A percentile compares a stretch with the other conserved stretches of the same genome.
Conservation (phyloP, 1,140 invertebrate species). For the Oryzaephilus surinamensis region DNA sequence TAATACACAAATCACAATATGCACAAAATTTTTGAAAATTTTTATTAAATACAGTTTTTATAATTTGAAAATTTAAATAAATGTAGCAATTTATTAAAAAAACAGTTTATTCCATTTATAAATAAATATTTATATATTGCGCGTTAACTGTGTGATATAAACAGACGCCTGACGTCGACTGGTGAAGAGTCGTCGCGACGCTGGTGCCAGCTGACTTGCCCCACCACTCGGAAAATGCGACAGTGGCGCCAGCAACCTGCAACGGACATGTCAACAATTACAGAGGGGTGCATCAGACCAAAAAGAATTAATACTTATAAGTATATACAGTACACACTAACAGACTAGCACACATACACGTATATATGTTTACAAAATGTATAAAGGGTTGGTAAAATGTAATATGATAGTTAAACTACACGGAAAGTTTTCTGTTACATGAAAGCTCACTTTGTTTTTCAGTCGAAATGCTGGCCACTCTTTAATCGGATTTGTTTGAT, state of each 20-base stretch:
- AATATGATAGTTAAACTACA: too few species aligned
- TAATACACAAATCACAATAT: background rate
- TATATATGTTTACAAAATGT: too few species aligned
- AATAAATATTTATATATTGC: background rate
- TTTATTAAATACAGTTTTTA: slow-evolving; percentile 5
- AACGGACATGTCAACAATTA: slow-evolving; percentile 31
- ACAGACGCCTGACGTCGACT: slow-evolving; percentile 34
- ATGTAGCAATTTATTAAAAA: too few species aligned
- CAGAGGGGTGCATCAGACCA: slow-evolving; percentile 10
- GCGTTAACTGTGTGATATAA: background rate
- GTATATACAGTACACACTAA: too few species aligned
- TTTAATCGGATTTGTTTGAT: too few species aligned
- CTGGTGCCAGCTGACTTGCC: slow-evolving; percentile 33
- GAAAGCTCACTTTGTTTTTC: too few species aligned
- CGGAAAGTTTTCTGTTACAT: too few species aligned
- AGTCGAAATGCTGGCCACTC: too few species aligned
- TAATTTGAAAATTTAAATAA: background rate
- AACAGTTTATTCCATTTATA: too few species aligned
- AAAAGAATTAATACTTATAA: slow-evolving; percentile 12
- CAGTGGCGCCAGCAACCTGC: slow-evolving; percentile 35
- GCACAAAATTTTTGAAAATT: slow-evolving; percentile 7
- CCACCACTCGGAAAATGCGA: slow-evolving; percentile 22
- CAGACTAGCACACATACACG: too few species aligned
- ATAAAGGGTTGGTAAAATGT: too few species aligned
- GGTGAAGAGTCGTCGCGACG: slow-evolving; percentile 32